Evolutionary conservation across 2,113 vertebrate species (phyloP).

Genomic region (Poicephalus meyeri): DNA sequence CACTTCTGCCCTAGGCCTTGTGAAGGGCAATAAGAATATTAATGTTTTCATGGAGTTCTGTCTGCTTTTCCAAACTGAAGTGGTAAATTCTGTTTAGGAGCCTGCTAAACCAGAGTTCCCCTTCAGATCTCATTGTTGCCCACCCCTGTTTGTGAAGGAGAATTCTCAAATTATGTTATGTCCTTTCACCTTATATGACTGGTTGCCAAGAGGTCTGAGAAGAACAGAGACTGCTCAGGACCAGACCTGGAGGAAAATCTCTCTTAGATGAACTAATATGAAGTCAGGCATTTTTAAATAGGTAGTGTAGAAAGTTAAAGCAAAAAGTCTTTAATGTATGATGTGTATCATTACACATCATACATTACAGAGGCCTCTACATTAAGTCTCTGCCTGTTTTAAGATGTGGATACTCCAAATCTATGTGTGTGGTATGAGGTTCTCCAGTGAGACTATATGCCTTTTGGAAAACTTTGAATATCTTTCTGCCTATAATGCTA

Average conservation of each 20-base stretch:
- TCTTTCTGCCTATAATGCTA: not conserved
- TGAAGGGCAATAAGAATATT: not conserved
- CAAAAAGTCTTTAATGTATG: no score
- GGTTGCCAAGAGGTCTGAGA: not conserved
- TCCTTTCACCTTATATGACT: not conserved
- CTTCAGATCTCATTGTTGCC: not conserved
- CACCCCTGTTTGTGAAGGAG: not conserved
- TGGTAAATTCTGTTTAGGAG: not conserved
- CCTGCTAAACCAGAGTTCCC: not conserved
- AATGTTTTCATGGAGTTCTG: not conserved
- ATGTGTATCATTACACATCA: no score
- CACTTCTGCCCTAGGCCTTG: not conserved
- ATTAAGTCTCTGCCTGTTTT: not conserved
- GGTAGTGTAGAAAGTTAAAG: not conserved
- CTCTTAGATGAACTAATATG: not conserved
- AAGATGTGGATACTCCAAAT: not conserved
- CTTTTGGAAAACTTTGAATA: not conserved
- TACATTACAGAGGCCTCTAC: not conserved
- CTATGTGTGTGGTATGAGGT: accelerated
- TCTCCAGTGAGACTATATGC: not conserved
- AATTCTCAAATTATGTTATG: not conserved
- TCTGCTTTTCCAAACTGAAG: not conserved
- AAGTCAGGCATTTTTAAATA: not conserved
- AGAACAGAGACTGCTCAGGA: not conserved
- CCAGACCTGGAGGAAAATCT: not conserved